phyloP scores from a whole-genome alignment of 92 coral and sea anemone genomes.

The Porites cylindrica region DNA sequence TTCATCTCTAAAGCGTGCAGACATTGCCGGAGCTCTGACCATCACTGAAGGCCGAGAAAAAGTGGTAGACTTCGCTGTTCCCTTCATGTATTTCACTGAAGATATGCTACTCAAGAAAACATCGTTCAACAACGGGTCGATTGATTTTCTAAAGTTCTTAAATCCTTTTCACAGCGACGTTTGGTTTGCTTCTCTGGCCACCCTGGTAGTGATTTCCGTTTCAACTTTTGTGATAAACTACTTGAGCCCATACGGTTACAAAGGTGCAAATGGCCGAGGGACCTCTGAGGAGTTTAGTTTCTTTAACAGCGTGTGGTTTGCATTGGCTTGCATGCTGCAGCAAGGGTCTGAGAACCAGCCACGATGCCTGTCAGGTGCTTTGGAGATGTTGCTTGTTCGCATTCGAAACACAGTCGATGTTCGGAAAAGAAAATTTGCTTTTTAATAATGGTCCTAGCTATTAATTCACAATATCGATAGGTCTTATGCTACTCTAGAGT shows the following conservation, averaged over 20 bases:
- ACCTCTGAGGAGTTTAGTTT: conserved; percentile 63
- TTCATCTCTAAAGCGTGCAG: conserved; percentile 57
- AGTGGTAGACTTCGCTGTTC: conserved; percentile 56
- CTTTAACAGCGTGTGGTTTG: conserved; percentile 69
- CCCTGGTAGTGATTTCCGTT: conserved; percentile 50
- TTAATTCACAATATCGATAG: conserved; percentile 10
- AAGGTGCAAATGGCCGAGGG: conserved; percentile 47
- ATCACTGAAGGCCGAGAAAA: conserved; percentile 53
- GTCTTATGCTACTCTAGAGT: too few species aligned
- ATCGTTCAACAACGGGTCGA: conserved; percentile 8
- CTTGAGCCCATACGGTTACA: conserved; percentile 70
- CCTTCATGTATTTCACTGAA: conserved; percentile 59
- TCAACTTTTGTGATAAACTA: conserved; percentile 55
- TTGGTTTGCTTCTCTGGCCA: conserved; percentile 58
- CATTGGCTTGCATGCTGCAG: conserved; percentile 73
- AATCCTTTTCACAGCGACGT: conserved; percentile 69
- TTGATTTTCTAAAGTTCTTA: conserved; percentile 68
- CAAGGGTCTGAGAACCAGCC: conserved; percentile 82
- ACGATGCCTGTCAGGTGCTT: conserved; percentile 51
- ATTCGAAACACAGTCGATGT: conserved; percentile 23
- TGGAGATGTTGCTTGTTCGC: not conserved
- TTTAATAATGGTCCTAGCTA: conserved; percentile 22
- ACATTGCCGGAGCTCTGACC: conserved; percentile 67
- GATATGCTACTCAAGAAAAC: conserved; percentile 55
- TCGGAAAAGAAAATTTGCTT: conserved; percentile 72